These are phyloP conservation scores for Mylabris phalerata DNA, from an alignment of 1,140 invertebrate species.

Conservation along the genomic window DNA sequence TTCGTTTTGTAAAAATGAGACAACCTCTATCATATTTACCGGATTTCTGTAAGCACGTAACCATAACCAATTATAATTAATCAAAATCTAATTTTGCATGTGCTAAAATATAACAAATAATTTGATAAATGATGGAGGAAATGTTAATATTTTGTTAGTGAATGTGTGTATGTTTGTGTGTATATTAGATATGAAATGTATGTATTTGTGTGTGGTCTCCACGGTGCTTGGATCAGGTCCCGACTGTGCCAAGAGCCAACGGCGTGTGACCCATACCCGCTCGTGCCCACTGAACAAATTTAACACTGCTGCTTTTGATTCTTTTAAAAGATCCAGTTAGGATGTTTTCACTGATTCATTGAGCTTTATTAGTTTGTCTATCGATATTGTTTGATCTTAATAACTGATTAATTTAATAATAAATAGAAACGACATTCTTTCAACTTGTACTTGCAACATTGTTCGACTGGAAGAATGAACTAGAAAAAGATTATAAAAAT, in stretches of 20 bases:
- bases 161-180: too few species aligned
- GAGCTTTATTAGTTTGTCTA: slow-evolving; percentile 10
- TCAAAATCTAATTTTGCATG: slow-evolving; percentile 17
- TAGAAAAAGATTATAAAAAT: too few species aligned
- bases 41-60: background rate
- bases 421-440: too few species aligned
- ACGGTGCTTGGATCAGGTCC: slow-evolving; percentile 25
- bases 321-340: background rate
- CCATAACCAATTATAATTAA: slow-evolving; percentile 9
- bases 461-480: too few species aligned
- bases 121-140: slow-evolving; percentile 17
- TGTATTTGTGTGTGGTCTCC: slow-evolving; percentile 29
- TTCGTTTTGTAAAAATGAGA: too few species aligned
- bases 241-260: slow-evolving; percentile 21
- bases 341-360: slow-evolving; percentile 31
- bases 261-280: slow-evolving; percentile 28
- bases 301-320: slow-evolving; percentile 33
- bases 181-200: background rate
- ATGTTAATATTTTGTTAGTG: slow-evolving; percentile 15
- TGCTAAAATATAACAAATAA: slow-evolving; percentile 2
- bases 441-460: too few species aligned
- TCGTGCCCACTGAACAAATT: slow-evolving; percentile 32
- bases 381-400: background rate
- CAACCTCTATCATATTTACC: too few species aligned
- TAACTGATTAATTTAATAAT: too few species aligned